These are phyloP conservation scores for Silurus asotus DNA, from an alignment of 2,113 vertebrate species.

Conservation along the genomic window DNA sequence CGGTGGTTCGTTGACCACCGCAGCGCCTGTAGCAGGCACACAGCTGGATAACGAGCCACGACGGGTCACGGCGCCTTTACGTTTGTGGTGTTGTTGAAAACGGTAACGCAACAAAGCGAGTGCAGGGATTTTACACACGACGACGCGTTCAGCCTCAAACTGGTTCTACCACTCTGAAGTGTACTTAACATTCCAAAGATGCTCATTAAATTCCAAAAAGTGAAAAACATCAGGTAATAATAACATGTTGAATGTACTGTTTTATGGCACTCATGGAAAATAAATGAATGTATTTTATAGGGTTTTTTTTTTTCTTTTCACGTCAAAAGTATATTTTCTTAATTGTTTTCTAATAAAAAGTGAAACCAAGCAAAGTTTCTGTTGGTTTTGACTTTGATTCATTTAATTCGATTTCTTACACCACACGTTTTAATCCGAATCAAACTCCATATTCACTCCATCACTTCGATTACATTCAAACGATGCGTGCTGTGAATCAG, in stretches of 20 bases:
- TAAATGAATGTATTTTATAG: conserved; percentile 70
- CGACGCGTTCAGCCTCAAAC: conserved; percentile 53
- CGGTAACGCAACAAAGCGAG: conserved; percentile 18
- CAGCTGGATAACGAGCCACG: conserved; percentile 36
- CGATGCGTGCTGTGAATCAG: no score
- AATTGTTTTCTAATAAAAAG: conserved; percentile 68
- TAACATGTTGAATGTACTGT: conserved; percentile 49
- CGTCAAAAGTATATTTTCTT: conserved; percentile 57
- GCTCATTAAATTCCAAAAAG: conserved; percentile 65
- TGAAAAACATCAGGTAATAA: conserved; percentile 62
- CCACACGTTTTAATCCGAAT: neutral
- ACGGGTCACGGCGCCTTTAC: conserved; percentile 57
- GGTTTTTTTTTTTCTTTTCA: conserved; percentile 48
- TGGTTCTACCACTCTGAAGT: conserved; percentile 61
- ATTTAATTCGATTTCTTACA: neutral
- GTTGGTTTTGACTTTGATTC: neutral
- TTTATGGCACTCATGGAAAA: conserved; percentile 59
- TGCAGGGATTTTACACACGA: conserved; percentile 42
- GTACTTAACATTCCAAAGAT: conserved; percentile 73
- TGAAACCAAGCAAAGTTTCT: neutral
- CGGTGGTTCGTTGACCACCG: conserved; percentile 20
- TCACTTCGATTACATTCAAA: no score
- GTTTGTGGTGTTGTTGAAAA: conserved; percentile 42
- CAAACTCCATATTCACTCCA: no score
- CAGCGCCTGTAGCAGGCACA: conserved; percentile 37